Base-by-base conservation (phyloP, 2,797 vertebrate genomes). In the Sardinella longiceps region DNA sequence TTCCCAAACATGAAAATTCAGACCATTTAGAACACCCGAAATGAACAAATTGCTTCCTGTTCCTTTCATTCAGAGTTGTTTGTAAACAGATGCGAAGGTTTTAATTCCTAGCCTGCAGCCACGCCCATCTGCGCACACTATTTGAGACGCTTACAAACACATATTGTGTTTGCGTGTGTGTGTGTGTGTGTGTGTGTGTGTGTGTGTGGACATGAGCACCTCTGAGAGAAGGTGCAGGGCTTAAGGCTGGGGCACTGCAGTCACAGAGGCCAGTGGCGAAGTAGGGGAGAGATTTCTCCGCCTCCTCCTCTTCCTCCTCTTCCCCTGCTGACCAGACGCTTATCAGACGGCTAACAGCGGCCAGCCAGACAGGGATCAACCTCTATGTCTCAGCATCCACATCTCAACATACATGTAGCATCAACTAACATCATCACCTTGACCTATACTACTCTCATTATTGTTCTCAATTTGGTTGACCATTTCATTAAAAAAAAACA, bases 331-430 rank as follows among this genome's bases (percentile, higher is more conserved):
- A 43, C 85, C 51, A 53, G 51, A 53, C 18, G 63, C 85, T 81
- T 50, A 50, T 70, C 53, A 81, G 43, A 25, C 80, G 28, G 60
- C 18, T 63, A 63, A 74, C 50, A 70, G 87, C 89, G 86, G 87
- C 85, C 84, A 86, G 90, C 63, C 25, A 89, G 88, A 83, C 85
- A 18, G 84, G 89, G 88, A 87, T 89, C 86, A 84, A 48, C 85
- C 83, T 87, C 87, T 82, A 89, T 81, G 85, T 91, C 88, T 88
- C 92, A 88, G 87, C 87, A 85, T 83, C 81, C 80, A 43, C 74
- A 74, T 50, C 43, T 82, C 81, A 43, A 70, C 70, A 46, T 45
- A 25, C 56, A 10, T 9, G n/a, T 25, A 1, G 56, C 25, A 56
- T 77, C 20, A 48, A 1, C 81, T 80, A 83, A 33, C 30, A 63